Conservation (phyloP, 2,888 invertebrate species). For the Agrotis clavis region DNA sequence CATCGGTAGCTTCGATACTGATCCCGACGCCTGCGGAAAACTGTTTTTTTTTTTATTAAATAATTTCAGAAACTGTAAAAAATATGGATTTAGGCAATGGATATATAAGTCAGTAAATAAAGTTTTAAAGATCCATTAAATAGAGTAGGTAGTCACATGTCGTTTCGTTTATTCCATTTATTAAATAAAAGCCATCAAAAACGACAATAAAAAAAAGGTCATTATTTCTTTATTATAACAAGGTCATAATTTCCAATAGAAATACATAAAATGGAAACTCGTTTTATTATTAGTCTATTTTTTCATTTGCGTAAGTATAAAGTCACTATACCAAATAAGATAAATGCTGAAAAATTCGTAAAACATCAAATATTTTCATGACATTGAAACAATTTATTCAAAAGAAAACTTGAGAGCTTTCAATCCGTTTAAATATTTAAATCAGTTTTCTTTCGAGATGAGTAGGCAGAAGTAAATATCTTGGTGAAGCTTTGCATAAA, state of each 20-base stretch:
- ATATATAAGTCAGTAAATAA: background rate
- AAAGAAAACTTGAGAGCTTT: slow-evolving; percentile 5
- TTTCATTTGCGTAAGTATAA: background rate
- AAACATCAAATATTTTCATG: background rate
- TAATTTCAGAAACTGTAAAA: too few species aligned
- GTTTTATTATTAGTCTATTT: background rate
- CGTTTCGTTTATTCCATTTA: slow-evolving; percentile 18
- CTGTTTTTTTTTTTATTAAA: too few species aligned
- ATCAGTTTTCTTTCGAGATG: slow-evolving; percentile 2
- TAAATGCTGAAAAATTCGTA: background rate
- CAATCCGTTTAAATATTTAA: slow-evolving; percentile 12
- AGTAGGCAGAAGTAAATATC: background rate
- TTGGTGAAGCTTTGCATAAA: slow-evolving; percentile 1
- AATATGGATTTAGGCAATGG: too few species aligned
- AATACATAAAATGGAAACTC: background rate
- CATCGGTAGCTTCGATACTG: too few species aligned
- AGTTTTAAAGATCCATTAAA: slow-evolving; percentile 14
- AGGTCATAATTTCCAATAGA: too few species aligned
- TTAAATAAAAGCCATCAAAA: slow-evolving; percentile 7
- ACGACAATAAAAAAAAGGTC: background rate
- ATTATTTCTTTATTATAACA: too few species aligned
- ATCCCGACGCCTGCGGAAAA: too few species aligned
- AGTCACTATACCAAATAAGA: background rate
- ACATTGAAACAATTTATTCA: background rate
- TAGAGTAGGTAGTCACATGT: slow-evolving; percentile 15